phyloP scores from a whole-genome alignment of 2,888 invertebrate genomes.

The Baronia brevicornis region DNA sequence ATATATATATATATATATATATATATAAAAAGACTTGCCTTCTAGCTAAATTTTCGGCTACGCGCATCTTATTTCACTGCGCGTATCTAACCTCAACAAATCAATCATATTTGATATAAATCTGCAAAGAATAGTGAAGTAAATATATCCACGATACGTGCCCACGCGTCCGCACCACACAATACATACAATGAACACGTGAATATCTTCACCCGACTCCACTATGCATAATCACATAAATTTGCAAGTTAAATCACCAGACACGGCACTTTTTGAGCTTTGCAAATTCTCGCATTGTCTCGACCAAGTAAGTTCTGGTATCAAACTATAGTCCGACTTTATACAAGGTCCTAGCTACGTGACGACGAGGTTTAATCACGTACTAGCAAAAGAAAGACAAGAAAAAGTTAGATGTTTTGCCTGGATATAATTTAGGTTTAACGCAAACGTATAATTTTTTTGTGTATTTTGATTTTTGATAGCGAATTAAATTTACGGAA shows the following conservation, averaged over 20 bases:
- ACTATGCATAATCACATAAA: constrained; percentile 63
- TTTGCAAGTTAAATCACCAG: constrained; percentile 68
- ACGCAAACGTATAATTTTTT: too few relatives aligned
- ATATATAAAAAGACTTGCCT: too few relatives aligned
- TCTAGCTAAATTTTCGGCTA: too few relatives aligned
- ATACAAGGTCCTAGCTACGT: constrained; percentile 45
- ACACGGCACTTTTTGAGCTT: constrained; percentile 60
- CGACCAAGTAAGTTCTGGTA: constrained; percentile 27
- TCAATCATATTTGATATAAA: too few relatives aligned
- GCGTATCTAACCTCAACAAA: too few relatives aligned
- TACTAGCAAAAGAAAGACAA: constrained; percentile 7
- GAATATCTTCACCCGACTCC: constrained; percentile 56
- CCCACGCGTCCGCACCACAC: constrained; percentile 47
- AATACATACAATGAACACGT: constrained; percentile 63
- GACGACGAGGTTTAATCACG: constrained; percentile 20
- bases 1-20: too few relatives aligned
- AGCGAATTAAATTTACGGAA: too few relatives aligned
- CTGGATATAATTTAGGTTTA: constrained; percentile 10
- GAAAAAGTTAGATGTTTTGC: constrained; percentile 3
- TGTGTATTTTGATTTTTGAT: too few relatives aligned
- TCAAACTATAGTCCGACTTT: constrained; percentile 32
- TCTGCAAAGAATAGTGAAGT: too few relatives aligned
- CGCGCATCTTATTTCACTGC: too few relatives aligned
- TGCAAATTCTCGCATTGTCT: constrained; percentile 58
- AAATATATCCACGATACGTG: too few relatives aligned